phyloP scores from a whole-genome alignment of 2,888 invertebrate species.

The Drosophila nr. medialis region DNA sequence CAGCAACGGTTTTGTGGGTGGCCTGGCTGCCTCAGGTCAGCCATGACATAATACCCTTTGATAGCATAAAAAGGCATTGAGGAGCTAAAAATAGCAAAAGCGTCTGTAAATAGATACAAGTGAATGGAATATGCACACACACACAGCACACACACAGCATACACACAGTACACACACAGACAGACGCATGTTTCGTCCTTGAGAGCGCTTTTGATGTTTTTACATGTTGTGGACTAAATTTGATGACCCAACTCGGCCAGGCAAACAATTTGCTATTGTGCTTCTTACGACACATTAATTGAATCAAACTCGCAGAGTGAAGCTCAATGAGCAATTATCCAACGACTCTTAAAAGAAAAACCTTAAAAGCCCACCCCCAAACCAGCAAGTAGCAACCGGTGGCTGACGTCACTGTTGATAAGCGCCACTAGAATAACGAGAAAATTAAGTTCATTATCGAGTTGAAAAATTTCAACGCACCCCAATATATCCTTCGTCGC shows the following conservation, averaged over 20 bases:
- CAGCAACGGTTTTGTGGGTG: conserved; percentile 11
- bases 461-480: conserved; percentile 30
- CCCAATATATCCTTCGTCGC: conserved; percentile 24
- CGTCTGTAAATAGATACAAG: conserved; percentile 55
- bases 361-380: not conserved
- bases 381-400: not conserved
- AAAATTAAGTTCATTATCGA: conserved; percentile 73
- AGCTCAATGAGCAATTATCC: conserved; percentile 70
- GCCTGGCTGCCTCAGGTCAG: conserved; percentile 50
- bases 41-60: conserved; percentile 78
- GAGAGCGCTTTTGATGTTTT: conserved; percentile 23
- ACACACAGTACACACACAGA: conserved; percentile 5
- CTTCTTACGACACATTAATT: conserved; percentile 62
- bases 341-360: conserved; percentile 11
- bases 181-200: conserved; percentile 22
- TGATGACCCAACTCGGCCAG: conserved; percentile 41
- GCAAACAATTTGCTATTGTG: conserved; percentile 30
- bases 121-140: conserved; percentile 17
- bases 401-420: conserved; percentile 69
- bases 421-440: conserved; percentile 52
- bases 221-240: conserved; percentile 33
- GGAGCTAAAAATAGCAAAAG: conserved; percentile 63
- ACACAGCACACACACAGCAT: conserved; percentile 6
- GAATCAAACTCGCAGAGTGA: conserved; percentile 61
- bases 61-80: conserved; percentile 65